Evolutionary conservation across 2,888 invertebrate genomes (phyloP).

Genomic region (Drosophila siamana): DNA sequence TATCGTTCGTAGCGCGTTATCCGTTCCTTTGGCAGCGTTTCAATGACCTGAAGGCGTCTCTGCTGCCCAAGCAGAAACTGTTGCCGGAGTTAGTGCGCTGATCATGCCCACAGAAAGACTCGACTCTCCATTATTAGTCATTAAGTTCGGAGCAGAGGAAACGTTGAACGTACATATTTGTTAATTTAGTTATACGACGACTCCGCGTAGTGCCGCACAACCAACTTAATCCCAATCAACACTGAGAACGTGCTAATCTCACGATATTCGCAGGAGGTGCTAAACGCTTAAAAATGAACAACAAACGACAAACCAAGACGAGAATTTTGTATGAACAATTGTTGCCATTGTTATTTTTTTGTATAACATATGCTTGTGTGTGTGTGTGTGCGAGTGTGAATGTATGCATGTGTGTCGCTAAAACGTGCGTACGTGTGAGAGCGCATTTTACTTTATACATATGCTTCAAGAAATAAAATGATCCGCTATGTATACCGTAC

Average conservation of each 20-base stretch:
- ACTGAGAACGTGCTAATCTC: constrained; percentile 57
- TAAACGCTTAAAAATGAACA: constrained; percentile 3
- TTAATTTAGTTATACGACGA: constrained; percentile 55
- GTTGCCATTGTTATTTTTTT: constrained; percentile 27
- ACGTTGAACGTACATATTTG: constrained; percentile 41
- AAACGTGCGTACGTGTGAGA: constrained; percentile 12
- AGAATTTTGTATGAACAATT: constrained; percentile 36
- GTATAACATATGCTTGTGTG: constrained; percentile 25
- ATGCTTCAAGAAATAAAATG: constrained; percentile 48
- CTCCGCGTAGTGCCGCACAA: constrained; percentile 3
- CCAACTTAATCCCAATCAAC: constrained; percentile 32
- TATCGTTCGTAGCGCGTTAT: constrained; percentile 70
- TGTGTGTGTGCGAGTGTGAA: constrained; percentile 29
- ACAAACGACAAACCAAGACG: constrained; percentile 5
- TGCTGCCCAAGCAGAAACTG: constrained; percentile 81
- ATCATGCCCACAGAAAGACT: background rate
- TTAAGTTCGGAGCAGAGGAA: constrained; percentile 27
- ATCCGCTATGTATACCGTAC: constrained; percentile 30
- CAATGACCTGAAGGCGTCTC: constrained; percentile 67
- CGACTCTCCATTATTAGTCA: constrained; percentile 5
- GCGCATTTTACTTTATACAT: constrained; percentile 27
- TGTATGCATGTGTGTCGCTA: constrained; percentile 29
- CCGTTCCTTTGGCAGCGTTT: constrained; percentile 77
- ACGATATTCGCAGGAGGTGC: constrained; percentile 27
- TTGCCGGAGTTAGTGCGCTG: constrained; percentile 84